Base-by-base conservation (phyloP, 2,888 invertebrate genomes). In the Electrophaes corylata region DNA sequence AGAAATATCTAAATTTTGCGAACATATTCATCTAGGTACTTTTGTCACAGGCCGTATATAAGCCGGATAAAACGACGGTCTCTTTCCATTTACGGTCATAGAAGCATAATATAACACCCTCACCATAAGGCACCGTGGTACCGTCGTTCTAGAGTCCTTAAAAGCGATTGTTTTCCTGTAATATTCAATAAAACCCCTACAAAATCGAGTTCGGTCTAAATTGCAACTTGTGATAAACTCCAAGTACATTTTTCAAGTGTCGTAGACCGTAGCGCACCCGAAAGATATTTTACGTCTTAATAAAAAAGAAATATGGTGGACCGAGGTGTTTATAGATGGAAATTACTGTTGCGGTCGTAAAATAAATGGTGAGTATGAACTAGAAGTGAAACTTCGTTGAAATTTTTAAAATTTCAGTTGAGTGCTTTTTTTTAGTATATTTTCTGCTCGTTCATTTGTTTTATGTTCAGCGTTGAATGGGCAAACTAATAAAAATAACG, bases 271-370 rank as follows among this genome's bases (percentile, higher is more conserved):
- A 41, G 62, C 64, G 60, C 57, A 63, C 55, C 45, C 57, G 50
- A 60, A 66, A 66, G 67, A 69, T 67, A 69, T 65, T 75, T 79
- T 75, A 79, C 71, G 78, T 81, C 76, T 78, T 74, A 75, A 78
- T 81, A 80, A 79, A 79, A 76, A 71, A 67, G 66, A 73, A 68
- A 74, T 75, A 76, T 70, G 70, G 66, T 66, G 68, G 67, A 51
- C 61, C 55, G 62, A 72, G 66, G 67, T 71, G 66, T 73, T 71
- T 72, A 66, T 59, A 60, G 48, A 55, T 62, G 44, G 51, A 61
- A 67, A 69, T 64, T 65, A 59, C 55, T 65, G 49, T 65, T 55
- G 41, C 8, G 23, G 35, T 19, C 8, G 4, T 44, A 19, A 56
- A 49, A 50, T 56, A 50, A 45, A 50, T 56, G n/a, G 18, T 29